Evolutionary conservation across 2,888 invertebrate genomes (phyloP), one percentile per base, ranked within the genome.

Genomic region (Eudemis profundana): DNA sequence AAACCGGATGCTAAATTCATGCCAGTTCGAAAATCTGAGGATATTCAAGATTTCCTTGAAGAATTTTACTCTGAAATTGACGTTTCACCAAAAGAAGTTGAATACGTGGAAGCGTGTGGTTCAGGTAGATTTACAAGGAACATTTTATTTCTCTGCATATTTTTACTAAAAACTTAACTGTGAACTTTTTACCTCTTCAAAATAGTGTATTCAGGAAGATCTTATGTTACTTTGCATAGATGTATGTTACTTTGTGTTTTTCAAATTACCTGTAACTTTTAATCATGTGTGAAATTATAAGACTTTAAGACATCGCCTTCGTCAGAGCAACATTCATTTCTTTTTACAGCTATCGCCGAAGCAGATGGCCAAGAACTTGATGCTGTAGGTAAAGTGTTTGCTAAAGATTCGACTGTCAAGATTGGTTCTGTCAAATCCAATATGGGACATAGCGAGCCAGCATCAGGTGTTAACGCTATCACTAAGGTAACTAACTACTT

Each of bases 51-150:
- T 47, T 85, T 95, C 1, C 72, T 95, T 0, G 78, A 82, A 0
- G 91, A 94, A 56, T 93, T 95, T 68, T 95, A 95, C 72, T 78
- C 90, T 0, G 93, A 94, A 79, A 94, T 94, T 36, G 88, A 93
- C 38, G 79, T 97, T 7, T 91, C 94, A 62, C 97, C 97, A 0
- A 80, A 84, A 7, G 82, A 92, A 0, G 92, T 98, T 4, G 94
- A 94, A 65, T 98, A 95, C 78, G 90, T 98, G 7, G 98, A 98
- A 86, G 96, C 97, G 27, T 96, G 97, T 74, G 95, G 95, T 66
- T 94, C 96, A 63, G 96, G 96, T 86, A 75, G 70, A 57, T n/a
- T n/a, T n/a, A n/a, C n/a, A n/a, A n/a, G n/a, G n/a, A n/a, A n/a
- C n/a, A n/a, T n/a, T n/a, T n/a, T n/a, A n/a, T n/a, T n/a, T n/a